Conservation (phyloP, 2,888 invertebrate species). For the Iphiclides podalirius region DNA sequence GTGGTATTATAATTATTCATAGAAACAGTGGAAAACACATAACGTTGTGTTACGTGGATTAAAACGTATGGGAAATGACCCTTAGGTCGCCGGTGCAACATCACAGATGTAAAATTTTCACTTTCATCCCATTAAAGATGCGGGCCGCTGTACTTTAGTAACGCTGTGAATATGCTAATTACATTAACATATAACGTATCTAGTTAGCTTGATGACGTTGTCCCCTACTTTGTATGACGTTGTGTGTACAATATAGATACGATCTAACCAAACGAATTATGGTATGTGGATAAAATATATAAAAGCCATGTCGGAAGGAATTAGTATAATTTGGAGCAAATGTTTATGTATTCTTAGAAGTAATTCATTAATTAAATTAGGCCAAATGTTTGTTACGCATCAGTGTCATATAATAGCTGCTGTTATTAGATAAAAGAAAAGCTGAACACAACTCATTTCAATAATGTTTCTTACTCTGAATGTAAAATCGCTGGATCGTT, state of each 20-base stretch:
- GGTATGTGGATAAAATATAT: too few relatives aligned
- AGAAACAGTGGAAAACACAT: not conserved
- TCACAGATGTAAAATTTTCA: conserved; percentile 5
- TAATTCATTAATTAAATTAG: too few relatives aligned
- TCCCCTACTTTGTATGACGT: not conserved
- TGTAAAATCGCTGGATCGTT: not conserved
- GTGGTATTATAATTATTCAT: conserved; percentile 7
- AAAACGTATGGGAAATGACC: not conserved
- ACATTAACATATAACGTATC: not conserved
- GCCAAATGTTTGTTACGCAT: too few relatives aligned
- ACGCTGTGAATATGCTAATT: conserved; percentile 1
- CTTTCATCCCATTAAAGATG: conserved; percentile 8
- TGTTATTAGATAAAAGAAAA: too few relatives aligned
- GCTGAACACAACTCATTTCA: too few relatives aligned
- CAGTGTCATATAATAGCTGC: too few relatives aligned
- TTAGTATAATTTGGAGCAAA: too few relatives aligned
- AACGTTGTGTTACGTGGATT: conserved; percentile 1
- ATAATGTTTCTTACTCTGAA: too few relatives aligned
- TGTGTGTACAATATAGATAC: not conserved
- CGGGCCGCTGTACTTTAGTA: not conserved
- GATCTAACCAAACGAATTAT: not conserved
- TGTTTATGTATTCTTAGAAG: too few relatives aligned
- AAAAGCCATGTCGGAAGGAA: too few relatives aligned
- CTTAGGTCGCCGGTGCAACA: not conserved
- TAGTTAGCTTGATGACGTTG: not conserved